These are phyloP conservation scores for Heliangelus exortis DNA, from an alignment of 2,797 vertebrate species.

Conservation along the genomic window DNA sequence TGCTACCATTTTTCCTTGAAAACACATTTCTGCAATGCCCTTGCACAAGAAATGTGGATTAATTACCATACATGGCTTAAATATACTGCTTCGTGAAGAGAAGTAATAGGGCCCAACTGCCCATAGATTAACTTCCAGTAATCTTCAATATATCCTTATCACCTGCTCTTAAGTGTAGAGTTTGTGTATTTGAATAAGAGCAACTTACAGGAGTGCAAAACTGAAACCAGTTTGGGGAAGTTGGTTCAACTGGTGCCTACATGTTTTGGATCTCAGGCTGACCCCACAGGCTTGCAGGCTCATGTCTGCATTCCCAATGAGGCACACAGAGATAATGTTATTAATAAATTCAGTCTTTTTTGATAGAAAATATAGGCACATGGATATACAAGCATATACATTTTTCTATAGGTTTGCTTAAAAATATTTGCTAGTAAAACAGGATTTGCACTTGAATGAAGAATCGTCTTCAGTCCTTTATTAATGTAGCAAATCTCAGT, in stretches of 20 bases:
- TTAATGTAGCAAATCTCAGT: neutral
- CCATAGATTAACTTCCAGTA: neutral
- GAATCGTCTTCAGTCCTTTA: accelerated
- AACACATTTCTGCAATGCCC: neutral
- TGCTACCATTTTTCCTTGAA: neutral
- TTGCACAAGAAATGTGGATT: neutral
- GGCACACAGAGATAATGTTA: accelerated
- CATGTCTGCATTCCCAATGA: neutral
- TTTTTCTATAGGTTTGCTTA: neutral
- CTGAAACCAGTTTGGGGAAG: neutral
- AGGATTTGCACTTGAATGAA: neutral
- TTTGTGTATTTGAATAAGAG: neutral
- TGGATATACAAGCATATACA: accelerated
- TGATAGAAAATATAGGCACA: neutral
- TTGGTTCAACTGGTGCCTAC: neutral
- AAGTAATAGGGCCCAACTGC: accelerated
- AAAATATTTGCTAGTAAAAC: neutral
- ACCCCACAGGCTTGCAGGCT: neutral
- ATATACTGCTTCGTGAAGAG: neutral
- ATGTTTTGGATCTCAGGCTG: neutral
- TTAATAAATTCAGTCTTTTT: neutral
- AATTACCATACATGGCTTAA: neutral
- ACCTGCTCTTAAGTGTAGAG: neutral
- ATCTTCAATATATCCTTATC: neutral
- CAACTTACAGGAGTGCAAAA: neutral